Percentiles rank a stretch among this genome's conserved stretches.
phyloP scores from a whole-genome alignment of 1,140 invertebrate species.

The Tetramorium simillimum region DNA sequence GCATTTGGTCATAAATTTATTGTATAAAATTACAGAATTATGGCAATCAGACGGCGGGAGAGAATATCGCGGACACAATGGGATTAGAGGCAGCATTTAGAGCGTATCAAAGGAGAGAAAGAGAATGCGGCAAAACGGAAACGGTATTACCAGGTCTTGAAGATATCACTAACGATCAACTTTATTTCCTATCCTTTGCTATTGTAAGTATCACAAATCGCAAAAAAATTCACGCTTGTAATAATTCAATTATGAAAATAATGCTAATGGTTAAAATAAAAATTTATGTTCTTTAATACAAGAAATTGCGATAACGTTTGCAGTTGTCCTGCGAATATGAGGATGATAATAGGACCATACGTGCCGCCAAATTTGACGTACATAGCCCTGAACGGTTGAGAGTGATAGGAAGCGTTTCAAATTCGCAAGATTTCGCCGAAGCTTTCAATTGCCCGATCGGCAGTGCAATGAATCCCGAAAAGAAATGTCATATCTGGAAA shows the following conservation, averaged over 20 bases:
- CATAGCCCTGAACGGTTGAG: conserved; percentile 60
- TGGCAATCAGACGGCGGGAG: conserved; percentile 57
- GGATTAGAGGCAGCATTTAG: conserved; percentile 52
- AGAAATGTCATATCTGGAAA: conserved; percentile 65
- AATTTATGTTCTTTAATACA: neutral
- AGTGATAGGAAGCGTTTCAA: conserved; percentile 59
- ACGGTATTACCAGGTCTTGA: conserved; percentile 51
- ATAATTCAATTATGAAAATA: neutral
- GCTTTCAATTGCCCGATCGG: conserved; percentile 56
- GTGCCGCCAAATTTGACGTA: neutral
- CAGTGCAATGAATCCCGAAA: conserved; percentile 66
- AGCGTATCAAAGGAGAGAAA: conserved; percentile 61
- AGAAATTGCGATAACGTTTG: conserved; percentile 17
- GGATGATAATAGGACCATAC: accelerated
- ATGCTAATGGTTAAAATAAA: neutral
- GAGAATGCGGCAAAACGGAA: conserved; percentile 32
- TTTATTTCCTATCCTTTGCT: conserved; percentile 63
- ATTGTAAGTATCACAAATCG: conserved; percentile 23
- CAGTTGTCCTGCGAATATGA: conserved; percentile 59
- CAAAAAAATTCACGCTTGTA: neutral
- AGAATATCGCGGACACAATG: conserved; percentile 70
- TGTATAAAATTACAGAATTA: conserved; percentile 52
- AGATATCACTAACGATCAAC: conserved; percentile 49
- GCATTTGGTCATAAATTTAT: too few relatives aligned
- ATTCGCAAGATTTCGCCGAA: conserved; percentile 59